Evolutionary conservation across 1,140 invertebrate species (phyloP).

Genomic region (Drosophila ohnishii): DNA sequence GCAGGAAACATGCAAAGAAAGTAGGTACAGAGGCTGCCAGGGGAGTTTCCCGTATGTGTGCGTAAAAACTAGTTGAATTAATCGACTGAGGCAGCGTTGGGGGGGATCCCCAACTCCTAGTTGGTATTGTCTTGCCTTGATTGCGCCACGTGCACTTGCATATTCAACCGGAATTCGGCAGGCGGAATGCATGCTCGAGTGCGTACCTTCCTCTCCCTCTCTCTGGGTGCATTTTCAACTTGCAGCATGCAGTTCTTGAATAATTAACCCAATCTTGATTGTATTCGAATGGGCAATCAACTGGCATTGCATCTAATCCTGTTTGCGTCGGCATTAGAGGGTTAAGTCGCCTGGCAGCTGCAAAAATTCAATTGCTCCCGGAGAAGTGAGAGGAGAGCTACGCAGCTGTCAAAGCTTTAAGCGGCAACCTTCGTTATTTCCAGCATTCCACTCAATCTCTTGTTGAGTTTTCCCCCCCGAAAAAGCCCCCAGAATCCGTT

Average conservation of each 20-base stretch:
- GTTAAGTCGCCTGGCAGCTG: slow-evolving; percentile 22
- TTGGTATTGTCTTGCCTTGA: slow-evolving; percentile 33
- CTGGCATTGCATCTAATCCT: slow-evolving; percentile 37
- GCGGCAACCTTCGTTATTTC: slow-evolving; percentile 53
- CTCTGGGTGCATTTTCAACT: not conserved
- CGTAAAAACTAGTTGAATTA: slow-evolving; percentile 24
- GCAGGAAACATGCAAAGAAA: slow-evolving; percentile 6
- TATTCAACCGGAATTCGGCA: slow-evolving; percentile 28
- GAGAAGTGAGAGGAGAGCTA: not conserved
- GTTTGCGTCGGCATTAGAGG: slow-evolving; percentile 33
- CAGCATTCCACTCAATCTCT: slow-evolving; percentile 56
- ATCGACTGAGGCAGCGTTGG: slow-evolving; percentile 10
- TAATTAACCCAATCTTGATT: slow-evolving; percentile 46
- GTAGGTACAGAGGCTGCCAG: not conserved
- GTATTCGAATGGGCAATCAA: slow-evolving; percentile 48
- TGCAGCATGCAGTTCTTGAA: slow-evolving; percentile 26
- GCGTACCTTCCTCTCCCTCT: not conserved
- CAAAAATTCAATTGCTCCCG: slow-evolving; percentile 51
- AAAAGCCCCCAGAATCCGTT: slow-evolving; percentile 1
- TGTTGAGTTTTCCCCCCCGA: slow-evolving; percentile 21
- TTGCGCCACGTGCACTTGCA: slow-evolving; percentile 39
- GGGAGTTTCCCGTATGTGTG: not conserved
- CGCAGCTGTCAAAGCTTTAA: slow-evolving; percentile 58
- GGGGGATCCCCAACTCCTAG: not conserved
- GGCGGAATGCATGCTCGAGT: slow-evolving; percentile 19